These are phyloP conservation scores for Mamestra configurata DNA, from an alignment of 1,140 invertebrate genomes.

Conservation along the genomic window DNA sequence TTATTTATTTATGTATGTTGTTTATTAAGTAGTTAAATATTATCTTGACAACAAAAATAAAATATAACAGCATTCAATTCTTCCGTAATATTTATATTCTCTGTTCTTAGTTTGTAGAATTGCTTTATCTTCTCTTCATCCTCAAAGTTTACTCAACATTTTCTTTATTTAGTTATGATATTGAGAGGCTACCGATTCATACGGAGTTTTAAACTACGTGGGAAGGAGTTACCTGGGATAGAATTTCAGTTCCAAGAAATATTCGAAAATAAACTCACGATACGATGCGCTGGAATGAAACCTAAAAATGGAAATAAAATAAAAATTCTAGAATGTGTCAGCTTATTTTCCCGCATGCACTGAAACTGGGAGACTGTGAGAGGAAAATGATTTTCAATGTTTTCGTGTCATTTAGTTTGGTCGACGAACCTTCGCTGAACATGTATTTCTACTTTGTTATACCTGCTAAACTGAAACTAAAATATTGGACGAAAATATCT, in stretches of 20 bases:
- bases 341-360: neutral
- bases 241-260: neutral
- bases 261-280: constrained; percentile 6
- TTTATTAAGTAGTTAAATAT: too few relatives aligned
- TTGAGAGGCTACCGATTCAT: constrained; percentile 12
- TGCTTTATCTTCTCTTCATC: neutral
- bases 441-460: neutral
- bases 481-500: neutral
- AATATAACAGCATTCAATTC: neutral
- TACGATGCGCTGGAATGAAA: neutral
- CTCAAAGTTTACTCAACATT: neutral
- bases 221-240: neutral
- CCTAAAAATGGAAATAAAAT: neutral
- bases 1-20: too few relatives aligned
- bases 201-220: constrained; percentile 19
- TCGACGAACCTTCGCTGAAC: neutral
- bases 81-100: neutral
- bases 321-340: neutral
- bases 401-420: neutral
- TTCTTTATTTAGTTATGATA: constrained; percentile 19
- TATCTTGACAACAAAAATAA: neutral
- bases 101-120: neutral
- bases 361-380: neutral
- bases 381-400: neutral
- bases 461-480: too few relatives aligned